These are phyloP conservation scores for Oryzias woworae DNA, from an alignment of 2,113 vertebrate genomes.

Conservation along the genomic window DNA sequence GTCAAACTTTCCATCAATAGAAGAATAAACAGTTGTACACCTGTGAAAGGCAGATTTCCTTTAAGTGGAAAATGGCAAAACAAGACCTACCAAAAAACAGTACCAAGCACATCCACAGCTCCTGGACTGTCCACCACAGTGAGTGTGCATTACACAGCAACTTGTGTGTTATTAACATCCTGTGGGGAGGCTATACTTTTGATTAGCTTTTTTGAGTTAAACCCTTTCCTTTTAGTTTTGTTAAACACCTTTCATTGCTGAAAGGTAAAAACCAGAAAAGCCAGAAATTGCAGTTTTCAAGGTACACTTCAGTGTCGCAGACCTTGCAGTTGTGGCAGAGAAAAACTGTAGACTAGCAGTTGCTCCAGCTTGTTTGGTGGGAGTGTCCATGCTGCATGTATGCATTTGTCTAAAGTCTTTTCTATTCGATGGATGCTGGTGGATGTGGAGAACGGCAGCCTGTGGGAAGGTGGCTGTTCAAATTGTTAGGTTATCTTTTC, in stretches of 20 bases:
- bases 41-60: constrained; percentile 18
- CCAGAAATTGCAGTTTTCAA: constrained; percentile 80
- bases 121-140: constrained; percentile 55
- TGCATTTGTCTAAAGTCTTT: constrained; percentile 70
- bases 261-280: constrained; percentile 79
- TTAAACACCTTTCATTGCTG: constrained; percentile 71
- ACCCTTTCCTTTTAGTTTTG: constrained; percentile 76
- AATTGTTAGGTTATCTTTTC: constrained; percentile 58
- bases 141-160: constrained; percentile 56
- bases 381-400: constrained; percentile 56
- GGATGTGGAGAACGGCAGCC: constrained; percentile 59
- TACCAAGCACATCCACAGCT: constrained; percentile 43
- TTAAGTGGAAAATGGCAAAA: constrained; percentile 18
- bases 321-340: constrained; percentile 67
- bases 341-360: constrained; percentile 71
- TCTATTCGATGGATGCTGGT: constrained; percentile 51
- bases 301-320: constrained; percentile 75
- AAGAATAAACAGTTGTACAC: constrained; percentile 6
- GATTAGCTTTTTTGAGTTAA: constrained; percentile 79
- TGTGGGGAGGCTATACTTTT: constrained; percentile 77
- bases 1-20: constrained; percentile 25
- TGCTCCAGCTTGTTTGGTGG: constrained; percentile 71
- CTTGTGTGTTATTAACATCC: constrained; percentile 78
- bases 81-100: constrained; percentile 31
- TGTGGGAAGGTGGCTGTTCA: constrained; percentile 52